Conservation (phyloP, 2,888 invertebrate species). For the Cryptus viduatorius region DNA sequence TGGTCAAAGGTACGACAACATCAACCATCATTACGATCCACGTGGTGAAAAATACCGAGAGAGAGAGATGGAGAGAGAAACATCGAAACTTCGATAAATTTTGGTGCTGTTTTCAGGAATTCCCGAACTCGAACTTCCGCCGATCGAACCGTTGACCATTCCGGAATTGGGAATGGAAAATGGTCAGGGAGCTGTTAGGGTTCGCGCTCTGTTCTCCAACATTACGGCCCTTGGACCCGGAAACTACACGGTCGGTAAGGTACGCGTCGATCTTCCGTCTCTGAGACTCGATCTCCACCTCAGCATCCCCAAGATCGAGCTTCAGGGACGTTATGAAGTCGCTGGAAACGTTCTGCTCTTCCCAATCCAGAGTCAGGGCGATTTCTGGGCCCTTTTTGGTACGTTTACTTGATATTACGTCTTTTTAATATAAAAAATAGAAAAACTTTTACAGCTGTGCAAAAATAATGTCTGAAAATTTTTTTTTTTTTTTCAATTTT, state of each 20-base stretch:
- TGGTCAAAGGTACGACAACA: slow-evolving; percentile 85
- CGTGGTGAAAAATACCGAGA: not conserved
- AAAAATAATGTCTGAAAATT: no score
- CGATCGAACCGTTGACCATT: slow-evolving; percentile 91
- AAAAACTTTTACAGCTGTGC: not conserved
- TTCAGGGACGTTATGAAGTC: slow-evolving; percentile 91
- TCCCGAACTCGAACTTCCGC: slow-evolving; percentile 90
- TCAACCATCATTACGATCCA: not conserved
- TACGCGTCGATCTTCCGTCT: slow-evolving; percentile 82
- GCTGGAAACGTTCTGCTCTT: slow-evolving; percentile 92
- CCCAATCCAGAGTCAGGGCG: slow-evolving; percentile 92
- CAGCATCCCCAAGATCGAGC: slow-evolving; percentile 89
- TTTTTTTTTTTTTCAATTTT: no score
- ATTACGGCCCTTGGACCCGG: slow-evolving; percentile 92
- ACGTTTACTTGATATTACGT: slow-evolving; percentile 80
- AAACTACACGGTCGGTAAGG: slow-evolving; percentile 90
- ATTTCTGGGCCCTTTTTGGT: slow-evolving; percentile 93
- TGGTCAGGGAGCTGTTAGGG: slow-evolving; percentile 91
- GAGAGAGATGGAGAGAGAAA: not conserved
- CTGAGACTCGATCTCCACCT: slow-evolving; percentile 81
- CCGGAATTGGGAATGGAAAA: slow-evolving; percentile 92
- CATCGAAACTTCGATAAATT: not conserved
- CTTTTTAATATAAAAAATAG: not conserved
- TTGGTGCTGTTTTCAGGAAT: slow-evolving; percentile 86
- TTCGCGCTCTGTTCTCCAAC: slow-evolving; percentile 91